Conservation (phyloP, 2,888 invertebrate genomes). For the Dendrolimus pini region DNA sequence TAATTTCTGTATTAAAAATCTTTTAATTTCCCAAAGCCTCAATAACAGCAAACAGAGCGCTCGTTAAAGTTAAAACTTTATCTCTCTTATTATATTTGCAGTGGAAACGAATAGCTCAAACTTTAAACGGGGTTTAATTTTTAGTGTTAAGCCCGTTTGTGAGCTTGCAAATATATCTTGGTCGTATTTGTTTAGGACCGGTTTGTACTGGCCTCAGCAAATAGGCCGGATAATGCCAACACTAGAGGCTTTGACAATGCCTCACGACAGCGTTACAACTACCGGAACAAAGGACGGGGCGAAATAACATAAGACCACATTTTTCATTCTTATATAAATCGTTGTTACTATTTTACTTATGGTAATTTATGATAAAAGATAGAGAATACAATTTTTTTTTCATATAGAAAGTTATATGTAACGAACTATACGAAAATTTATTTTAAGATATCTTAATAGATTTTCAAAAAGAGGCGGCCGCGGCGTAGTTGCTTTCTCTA, state of each 20-base stretch:
- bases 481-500: too few species aligned
- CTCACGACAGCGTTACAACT: background rate
- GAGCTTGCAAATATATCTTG: conserved; percentile 28
- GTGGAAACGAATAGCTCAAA: conserved; percentile 17
- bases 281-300: background rate
- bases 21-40: background rate
- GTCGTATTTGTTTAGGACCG: conserved; percentile 39
- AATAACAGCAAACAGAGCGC: background rate
- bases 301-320: background rate
- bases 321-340: background rate
- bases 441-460: too few species aligned
- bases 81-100: conserved; percentile 17
- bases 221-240: conserved; percentile 15
- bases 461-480: too few species aligned
- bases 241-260: conserved; percentile 6
- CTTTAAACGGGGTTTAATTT: conserved; percentile 21
- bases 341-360: background rate
- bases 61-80: conserved; percentile 10
- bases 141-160: conserved; percentile 11
- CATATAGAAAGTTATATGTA: too few species aligned
- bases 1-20: too few species aligned
- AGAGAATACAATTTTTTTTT: too few species aligned
- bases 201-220: conserved; percentile 20
- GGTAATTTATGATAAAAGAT: too few species aligned
- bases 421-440: too few species aligned